Conservation (phyloP, 1,140 invertebrate genomes). For the Drosophila erecta region DNA sequence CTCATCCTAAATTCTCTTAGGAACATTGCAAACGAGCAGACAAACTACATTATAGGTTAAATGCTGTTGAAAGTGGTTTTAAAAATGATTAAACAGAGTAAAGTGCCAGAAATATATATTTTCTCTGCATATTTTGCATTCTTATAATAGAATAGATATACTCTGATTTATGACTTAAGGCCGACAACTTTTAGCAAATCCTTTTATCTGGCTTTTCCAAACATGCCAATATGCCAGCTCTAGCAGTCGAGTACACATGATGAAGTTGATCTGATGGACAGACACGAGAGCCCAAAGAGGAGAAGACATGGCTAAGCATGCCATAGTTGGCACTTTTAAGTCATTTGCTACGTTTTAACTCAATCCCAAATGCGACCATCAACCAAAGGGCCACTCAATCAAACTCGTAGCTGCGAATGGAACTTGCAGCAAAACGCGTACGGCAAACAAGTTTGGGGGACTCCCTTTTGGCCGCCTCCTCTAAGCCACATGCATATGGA, state of each 20-base stretch:
- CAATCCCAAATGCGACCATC: constrained; percentile 75
- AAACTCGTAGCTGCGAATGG: constrained; percentile 47
- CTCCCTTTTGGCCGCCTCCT: constrained; percentile 1
- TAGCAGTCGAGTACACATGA: constrained; percentile 17
- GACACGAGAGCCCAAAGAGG: constrained; percentile 1
- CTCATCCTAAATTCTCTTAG: too few species aligned
- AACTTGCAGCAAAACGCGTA: constrained; percentile 57
- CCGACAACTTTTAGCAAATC: not conserved
- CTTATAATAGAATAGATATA: too few species aligned
- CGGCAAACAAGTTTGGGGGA: constrained; percentile 50
- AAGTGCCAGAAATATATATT: too few species aligned
- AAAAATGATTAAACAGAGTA: too few species aligned
- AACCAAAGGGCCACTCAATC: constrained; percentile 69
- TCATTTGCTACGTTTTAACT: constrained; percentile 79
- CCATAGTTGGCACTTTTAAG: constrained; percentile 80
- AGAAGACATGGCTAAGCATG: constrained; percentile 65
- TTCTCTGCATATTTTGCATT: too few species aligned
- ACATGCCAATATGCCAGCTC: not conserved
- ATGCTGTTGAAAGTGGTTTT: too few species aligned
- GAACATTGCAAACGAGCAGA: too few species aligned
- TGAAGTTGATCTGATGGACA: constrained; percentile 14
- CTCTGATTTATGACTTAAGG: too few species aligned
- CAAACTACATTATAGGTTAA: too few species aligned
- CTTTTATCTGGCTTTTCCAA: not conserved
- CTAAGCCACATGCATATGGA: constrained; percentile 43